phyloP scores from a whole-genome alignment of 37 sponge, comb jelly and placozoan genomes.

The Trichoplax adhaerens region DNA sequence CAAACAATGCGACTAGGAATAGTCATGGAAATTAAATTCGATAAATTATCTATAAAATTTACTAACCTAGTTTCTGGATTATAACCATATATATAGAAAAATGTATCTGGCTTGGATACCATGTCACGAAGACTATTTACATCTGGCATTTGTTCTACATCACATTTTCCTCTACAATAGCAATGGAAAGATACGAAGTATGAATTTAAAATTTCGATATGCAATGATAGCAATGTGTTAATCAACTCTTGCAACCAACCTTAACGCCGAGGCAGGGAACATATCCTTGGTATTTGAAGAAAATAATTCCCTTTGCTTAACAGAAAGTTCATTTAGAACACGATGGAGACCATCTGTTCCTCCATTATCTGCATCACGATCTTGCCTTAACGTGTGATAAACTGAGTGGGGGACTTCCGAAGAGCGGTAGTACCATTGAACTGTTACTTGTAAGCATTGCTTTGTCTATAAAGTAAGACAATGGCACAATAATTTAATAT shows the following conservation, averaged over 20 bases:
- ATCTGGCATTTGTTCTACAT: slow-evolving; percentile 10
- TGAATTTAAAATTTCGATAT: background rate
- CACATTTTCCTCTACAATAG: slow-evolving; percentile 48
- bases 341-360: background rate
- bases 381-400: slow-evolving; percentile 43
- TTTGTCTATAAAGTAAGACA: too few species aligned
- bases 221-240: background rate
- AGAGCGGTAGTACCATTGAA: slow-evolving; percentile 62
- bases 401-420: slow-evolving; percentile 53
- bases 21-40: too few species aligned
- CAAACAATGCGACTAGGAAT: background rate
- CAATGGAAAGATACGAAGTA: background rate
- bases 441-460: slow-evolving; percentile 24
- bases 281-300: slow-evolving; percentile 54
- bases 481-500: too few species aligned
- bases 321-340: background rate
- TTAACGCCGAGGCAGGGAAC: slow-evolving; percentile 50
- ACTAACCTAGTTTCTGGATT: slow-evolving; percentile 62
- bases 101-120: slow-evolving; percentile 19
- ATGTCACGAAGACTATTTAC: slow-evolving; percentile 2
- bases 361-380: slow-evolving; percentile 27
- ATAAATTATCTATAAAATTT: background rate
- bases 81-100: slow-evolving; percentile 54
- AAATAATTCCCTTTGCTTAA: slow-evolving; percentile 55
- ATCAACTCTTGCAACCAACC: slow-evolving; percentile 14